Evolutionary conservation across 2,888 invertebrate species (phyloP).

Genomic region (Callinectes sapidus): DNA sequence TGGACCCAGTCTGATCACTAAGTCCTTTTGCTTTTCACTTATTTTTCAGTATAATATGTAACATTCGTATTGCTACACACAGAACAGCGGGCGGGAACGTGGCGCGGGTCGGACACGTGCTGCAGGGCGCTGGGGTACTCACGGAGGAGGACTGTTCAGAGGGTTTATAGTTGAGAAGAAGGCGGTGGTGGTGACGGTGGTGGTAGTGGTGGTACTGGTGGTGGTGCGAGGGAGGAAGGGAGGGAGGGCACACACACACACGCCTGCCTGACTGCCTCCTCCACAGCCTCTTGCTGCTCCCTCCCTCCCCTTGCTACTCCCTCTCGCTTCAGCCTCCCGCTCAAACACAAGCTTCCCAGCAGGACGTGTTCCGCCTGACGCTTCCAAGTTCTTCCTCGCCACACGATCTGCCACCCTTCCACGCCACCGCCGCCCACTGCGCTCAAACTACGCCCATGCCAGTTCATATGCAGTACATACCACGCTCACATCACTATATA

Average conservation of each 20-base stretch:
- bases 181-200: constrained; percentile 26
- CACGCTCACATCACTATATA: not conserved
- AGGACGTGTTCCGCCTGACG: not conserved
- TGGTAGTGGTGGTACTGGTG: constrained; percentile 33
- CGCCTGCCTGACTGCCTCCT: constrained; percentile 48
- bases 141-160: constrained; percentile 48
- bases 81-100: constrained; percentile 54
- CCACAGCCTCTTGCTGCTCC: constrained; percentile 9
- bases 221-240: constrained; percentile 6
- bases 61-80: constrained; percentile 69
- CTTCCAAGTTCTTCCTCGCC: not conserved
- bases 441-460: not conserved
- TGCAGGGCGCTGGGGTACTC: constrained; percentile 47
- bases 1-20: constrained; percentile 65
- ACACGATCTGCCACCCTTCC: not conserved
- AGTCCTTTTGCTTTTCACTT: constrained; percentile 70
- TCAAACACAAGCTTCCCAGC: not conserved
- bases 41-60: constrained; percentile 71
- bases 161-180: constrained; percentile 36
- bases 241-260: constrained; percentile 39
- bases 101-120: constrained; percentile 59
- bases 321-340: not conserved
- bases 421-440: not conserved
- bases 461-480: not conserved
- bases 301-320: not conserved